Conservation (phyloP, 2,113 vertebrate genomes). For the Sisor rabdophorus region DNA sequence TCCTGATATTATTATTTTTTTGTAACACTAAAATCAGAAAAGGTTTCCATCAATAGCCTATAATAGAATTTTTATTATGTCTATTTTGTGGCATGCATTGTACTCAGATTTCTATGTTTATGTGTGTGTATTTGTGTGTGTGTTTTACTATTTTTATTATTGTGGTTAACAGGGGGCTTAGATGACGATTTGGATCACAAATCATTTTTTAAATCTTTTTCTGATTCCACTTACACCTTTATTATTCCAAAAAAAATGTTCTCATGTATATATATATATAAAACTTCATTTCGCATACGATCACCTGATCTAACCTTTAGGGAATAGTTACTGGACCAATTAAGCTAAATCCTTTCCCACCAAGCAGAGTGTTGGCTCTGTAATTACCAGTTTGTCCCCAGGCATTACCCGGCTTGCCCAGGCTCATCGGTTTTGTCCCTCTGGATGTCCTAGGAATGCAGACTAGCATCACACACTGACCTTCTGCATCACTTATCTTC, state of each 20-base stretch:
- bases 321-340: constrained; percentile 39
- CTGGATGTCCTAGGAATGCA: constrained; percentile 9
- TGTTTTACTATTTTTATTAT: neutral
- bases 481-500: neutral
- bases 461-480: neutral
- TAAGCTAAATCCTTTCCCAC: constrained; percentile 28
- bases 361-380: constrained; percentile 29
- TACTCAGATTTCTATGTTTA: neutral
- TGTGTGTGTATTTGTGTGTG: no score
- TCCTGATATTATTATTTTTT: neutral
- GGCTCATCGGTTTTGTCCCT: constrained; percentile 33
- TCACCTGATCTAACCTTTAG: constrained; percentile 32
- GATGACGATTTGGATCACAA: no score
- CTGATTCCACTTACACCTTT: neutral
- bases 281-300: neutral
- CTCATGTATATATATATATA: neutral
- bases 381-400: constrained; percentile 44
- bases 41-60: no score
- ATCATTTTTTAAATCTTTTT: neutral
- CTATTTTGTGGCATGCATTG: neutral
- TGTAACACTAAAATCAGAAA: no score
- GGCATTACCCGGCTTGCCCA: constrained; percentile 34
- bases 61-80: neutral
- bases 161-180: neutral
- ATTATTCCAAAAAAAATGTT: neutral